Conservation (phyloP, 1,140 invertebrate species). For the Cydia strobilella region DNA sequence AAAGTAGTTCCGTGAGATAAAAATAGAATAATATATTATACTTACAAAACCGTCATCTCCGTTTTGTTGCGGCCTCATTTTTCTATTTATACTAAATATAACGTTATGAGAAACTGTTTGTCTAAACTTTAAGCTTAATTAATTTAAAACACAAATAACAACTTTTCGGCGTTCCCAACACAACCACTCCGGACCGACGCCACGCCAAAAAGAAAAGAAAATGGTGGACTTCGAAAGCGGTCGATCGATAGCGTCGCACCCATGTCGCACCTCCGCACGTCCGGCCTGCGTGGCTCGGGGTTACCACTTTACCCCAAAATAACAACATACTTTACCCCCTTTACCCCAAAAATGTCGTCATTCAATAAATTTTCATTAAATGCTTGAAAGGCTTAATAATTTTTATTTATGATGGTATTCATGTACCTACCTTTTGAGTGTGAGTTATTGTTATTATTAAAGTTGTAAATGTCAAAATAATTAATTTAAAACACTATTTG, state of each 20-base stretch:
- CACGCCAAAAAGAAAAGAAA: slow-evolving; percentile 68
- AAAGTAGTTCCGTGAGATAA: slow-evolving; percentile 1
- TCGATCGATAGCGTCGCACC: not conserved
- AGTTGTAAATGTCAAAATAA: too few species aligned
- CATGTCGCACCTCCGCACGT: not conserved
- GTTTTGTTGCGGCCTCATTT: slow-evolving; percentile 72
- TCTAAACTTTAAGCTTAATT: slow-evolving; percentile 13
- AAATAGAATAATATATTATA: slow-evolving; percentile 40
- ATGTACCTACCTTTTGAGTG: too few species aligned
- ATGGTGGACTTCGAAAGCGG: slow-evolving; percentile 5
- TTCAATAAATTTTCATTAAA: too few species aligned
- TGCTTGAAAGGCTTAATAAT: too few species aligned
- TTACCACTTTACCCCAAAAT: not conserved
- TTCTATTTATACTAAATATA: slow-evolving; percentile 19
- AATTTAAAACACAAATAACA: slow-evolving; percentile 1
- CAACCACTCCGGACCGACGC: slow-evolving; percentile 53
- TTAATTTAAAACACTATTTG: too few species aligned
- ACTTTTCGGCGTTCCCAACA: slow-evolving; percentile 36
- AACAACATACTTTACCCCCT: not conserved
- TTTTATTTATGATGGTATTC: too few species aligned
- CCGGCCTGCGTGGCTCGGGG: slow-evolving; percentile 18
- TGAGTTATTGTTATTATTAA: too few species aligned
- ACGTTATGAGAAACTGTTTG: not conserved
- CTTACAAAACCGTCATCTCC: slow-evolving; percentile 75
- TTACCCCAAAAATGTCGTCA: too few species aligned